These are phyloP conservation scores for Tragelaphus buxtoni DNA, from an alignment of 2,113 vertebrate genomes.

Conservation along the genomic window DNA sequence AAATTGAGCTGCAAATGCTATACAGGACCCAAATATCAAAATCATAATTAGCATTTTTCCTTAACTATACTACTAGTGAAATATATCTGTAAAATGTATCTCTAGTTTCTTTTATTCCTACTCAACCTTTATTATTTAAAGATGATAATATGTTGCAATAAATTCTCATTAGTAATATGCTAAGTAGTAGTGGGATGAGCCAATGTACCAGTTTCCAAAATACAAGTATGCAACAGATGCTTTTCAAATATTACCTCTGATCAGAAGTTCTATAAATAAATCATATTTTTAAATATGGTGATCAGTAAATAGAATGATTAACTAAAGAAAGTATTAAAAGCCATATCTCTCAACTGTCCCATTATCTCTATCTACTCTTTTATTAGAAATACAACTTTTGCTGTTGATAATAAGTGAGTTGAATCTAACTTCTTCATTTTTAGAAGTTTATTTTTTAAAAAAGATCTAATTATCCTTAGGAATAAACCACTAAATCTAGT, in stretches of 20 bases:
- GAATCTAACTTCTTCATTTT: conserved; percentile 32
- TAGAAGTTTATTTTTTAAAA: conserved; percentile 14
- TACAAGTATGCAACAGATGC: conserved; percentile 26
- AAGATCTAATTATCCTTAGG: conserved; percentile 4
- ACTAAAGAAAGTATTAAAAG: conserved; percentile 22
- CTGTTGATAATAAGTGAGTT: neutral
- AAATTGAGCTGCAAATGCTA: conserved; percentile 56
- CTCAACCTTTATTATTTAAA: too few species aligned
- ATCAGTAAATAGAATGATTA: conserved; percentile 31
- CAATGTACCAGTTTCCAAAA: conserved; percentile 55
- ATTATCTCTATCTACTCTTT: neutral
- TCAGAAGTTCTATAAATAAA: conserved; percentile 61
- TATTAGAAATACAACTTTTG: conserved; percentile 36
- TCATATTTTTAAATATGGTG: conserved; percentile 38
- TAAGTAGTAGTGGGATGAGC: too few species aligned
- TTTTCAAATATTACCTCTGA: conserved; percentile 61
- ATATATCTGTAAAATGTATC: conserved; percentile 38
- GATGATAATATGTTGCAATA: too few species aligned
- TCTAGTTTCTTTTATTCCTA: too few species aligned
- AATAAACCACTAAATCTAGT: conserved; percentile 48
- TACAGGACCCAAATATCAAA: conserved; percentile 44
- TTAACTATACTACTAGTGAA: conserved; percentile 53
- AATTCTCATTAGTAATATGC: too few species aligned
- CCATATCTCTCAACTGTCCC: conserved; percentile 25
- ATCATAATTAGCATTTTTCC: conserved; percentile 52